These are phyloP conservation scores for Bombus difficillimus DNA, from an alignment of 1,140 invertebrate genomes.

Conservation along the genomic window DNA sequence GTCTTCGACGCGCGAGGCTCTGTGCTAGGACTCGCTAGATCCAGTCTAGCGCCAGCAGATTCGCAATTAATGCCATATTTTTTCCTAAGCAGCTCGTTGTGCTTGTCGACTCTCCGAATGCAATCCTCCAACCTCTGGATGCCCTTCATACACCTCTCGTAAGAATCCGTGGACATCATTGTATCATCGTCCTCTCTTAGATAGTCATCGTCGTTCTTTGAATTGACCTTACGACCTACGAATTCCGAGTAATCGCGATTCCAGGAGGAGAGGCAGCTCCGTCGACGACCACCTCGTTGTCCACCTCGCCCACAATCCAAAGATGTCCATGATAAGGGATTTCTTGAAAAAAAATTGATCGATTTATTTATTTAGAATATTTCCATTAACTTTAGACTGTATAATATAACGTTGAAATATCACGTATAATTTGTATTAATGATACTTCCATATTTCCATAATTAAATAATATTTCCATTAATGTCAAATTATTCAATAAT, in stretches of 20 bases:
- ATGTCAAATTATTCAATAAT: too few relatives aligned
- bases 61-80: conserved; percentile 67
- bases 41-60: conserved; percentile 73
- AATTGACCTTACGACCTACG: conserved; percentile 29
- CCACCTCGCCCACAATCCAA: neutral
- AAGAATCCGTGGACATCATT: conserved; percentile 61
- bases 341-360: neutral
- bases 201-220: conserved; percentile 54
- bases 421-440: too few relatives aligned
- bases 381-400: too few relatives aligned
- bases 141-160: conserved; percentile 69
- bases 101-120: conserved; percentile 63
- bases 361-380: neutral
- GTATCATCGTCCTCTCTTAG: conserved; percentile 49
- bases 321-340: neutral
- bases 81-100: conserved; percentile 66
- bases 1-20: conserved; percentile 43
- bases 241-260: conserved; percentile 49
- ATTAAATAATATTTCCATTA: too few relatives aligned
- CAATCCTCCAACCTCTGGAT: conserved; percentile 73
- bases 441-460: too few relatives aligned
- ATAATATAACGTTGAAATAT: too few relatives aligned
- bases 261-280: neutral
- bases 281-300: conserved; percentile 15
- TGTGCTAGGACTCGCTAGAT: conserved; percentile 69